Percentiles rank a stretch among this genome's conserved stretches.
Conservation (phyloP, 2,888 invertebrate species). For the Ditula angustiorana region DNA sequence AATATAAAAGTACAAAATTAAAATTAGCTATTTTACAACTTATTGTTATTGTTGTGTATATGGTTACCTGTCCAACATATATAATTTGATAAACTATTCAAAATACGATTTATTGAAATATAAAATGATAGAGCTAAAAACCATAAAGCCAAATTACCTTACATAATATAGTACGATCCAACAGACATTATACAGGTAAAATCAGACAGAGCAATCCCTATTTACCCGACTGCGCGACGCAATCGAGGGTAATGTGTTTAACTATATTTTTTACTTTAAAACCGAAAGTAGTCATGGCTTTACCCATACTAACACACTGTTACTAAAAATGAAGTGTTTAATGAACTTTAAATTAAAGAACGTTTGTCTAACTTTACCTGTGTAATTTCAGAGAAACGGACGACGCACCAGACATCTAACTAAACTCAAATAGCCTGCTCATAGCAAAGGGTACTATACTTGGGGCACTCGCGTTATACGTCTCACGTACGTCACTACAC, state of each 20-base stretch:
- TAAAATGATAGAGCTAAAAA: neutral
- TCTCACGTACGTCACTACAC: constrained; percentile 32
- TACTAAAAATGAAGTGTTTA: too few species aligned
- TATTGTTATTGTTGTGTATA: too few species aligned
- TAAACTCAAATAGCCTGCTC: neutral
- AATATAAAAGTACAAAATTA: neutral
- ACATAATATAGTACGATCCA: neutral
- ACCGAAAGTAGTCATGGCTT: too few species aligned
- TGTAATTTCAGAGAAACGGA: neutral
- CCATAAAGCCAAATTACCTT: neutral
- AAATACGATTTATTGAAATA: neutral
- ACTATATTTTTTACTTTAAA: too few species aligned
- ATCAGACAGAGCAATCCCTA: neutral
- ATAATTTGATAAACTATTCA: too few species aligned
- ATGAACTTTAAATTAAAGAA: too few species aligned
- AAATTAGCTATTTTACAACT: neutral
- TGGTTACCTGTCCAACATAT: too few species aligned
- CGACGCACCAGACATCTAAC: neutral
- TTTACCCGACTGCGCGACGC: too few species aligned
- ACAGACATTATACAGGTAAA: neutral
- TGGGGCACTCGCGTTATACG: constrained; percentile 17
- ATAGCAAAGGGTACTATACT: neutral
- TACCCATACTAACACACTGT: too few species aligned
- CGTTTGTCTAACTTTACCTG: too few species aligned
- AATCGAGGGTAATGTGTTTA: too few species aligned